Base-by-base conservation (phyloP, 92 coral and sea anemone genomes). In the Epizoanthus scotinus region DNA sequence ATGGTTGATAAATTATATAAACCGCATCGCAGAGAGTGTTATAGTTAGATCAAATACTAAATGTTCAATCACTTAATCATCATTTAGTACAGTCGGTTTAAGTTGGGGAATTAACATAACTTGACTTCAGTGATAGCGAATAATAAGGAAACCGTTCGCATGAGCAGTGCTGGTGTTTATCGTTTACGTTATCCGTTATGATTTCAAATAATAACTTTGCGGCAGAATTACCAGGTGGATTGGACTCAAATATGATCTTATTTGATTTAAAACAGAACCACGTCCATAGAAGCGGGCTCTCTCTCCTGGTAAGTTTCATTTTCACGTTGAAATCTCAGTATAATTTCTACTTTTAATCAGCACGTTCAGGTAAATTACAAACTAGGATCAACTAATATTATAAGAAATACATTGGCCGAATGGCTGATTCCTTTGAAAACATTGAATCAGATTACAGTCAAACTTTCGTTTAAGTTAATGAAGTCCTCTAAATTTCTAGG, bases 261-360 rank as follows among this genome's bases (percentile, higher is more conserved):
- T 59, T 17, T 56, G 15, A 19, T 21, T 24, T 6, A 21, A 74
- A 58, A 40, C 68, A 75, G 81, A 75, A 75, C 81, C 81, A 59
- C 81, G 66, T 75, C 42, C 60, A 40, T 38, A 47, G 49, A 75
- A 75, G 81, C 81, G 81, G 81, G 81, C 59, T 75, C 81, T 75
- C 81, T 75, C 19, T 75, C 36, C 56, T 58, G 81, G 81, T 75
- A 75, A 60, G 67, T 22, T 31, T 25, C 10, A 28, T 10, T 63
- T 64, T 64, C 36, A 27, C 22, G 36, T 64, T 64, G 70, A 29
- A 62, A 9, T 14, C 5, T 28, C 19, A 15, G n/a, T n/a, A 5
- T 10, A 44, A 6, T 8, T 44, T 44, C n/a, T 47, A 13, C 17
- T 47, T 15, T 47, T 47, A 47, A 12, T 47, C 15, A 47, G 52